Evolutionary conservation across 2,113 vertebrate genomes (phyloP), one percentile per base, ranked within the genome.

Genomic region (Charadrius vociferus): DNA sequence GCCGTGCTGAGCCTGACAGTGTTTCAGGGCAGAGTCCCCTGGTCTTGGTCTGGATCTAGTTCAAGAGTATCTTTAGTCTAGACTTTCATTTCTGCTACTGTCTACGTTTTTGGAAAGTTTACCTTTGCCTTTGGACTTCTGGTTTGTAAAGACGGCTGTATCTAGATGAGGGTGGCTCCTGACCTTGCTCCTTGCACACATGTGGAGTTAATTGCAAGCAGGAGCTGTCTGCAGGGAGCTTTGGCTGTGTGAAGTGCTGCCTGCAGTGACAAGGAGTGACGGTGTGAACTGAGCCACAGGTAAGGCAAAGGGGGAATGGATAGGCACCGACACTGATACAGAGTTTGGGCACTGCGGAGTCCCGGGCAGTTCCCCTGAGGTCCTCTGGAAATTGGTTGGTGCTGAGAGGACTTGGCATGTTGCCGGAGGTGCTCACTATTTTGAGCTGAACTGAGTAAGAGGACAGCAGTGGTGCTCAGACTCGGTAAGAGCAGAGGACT

Each of bases 131-230:
- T 65, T 37, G 53, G 34, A 14, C 23, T 19, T 52, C 8, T 0
- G 4, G 24, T 58, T 74, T 56, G n/a, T 45, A 16, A 56, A 73
- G 62, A 15, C 52, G 37, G 18, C 24, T 70, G 17, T 47, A 12
- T 39, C 8, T 63, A 26, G 23, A 18, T 4, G 32, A 63, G 36
- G 37, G 41, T 13, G n/a, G 27, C 39, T 68, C 26, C 32, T 45
- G 34, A 50, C 24, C 50, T 81, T 13, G 5, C 18, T 20, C 8
- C 26, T 19, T 36, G 23, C 15, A 30, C 18, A 4, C 0, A 0
- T 0, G 2, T 19, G 13, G 50, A 53, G 27, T 7, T 55, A 16
- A 24, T 39, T 30, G 36, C 37, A 58, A 16, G 45, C 14, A 43
- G 8, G 15, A 52, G 7, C 26, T 39, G 21, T 32, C 59, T 39